Evolutionary conservation across 2,797 vertebrate genomes (phyloP).

Genomic region (Bovichtus variegatus): DNA sequence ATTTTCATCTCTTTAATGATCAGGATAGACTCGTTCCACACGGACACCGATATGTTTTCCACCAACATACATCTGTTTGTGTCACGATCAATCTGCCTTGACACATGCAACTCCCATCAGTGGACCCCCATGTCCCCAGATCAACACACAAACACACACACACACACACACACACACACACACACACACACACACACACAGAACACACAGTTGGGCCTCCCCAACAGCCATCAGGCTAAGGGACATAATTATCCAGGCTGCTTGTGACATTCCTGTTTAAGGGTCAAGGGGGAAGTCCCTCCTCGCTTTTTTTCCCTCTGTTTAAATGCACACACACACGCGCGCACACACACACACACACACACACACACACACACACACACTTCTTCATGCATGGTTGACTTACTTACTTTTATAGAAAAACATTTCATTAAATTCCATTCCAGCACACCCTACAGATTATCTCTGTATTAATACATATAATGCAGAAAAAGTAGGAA

Average conservation of each 20-base stretch:
- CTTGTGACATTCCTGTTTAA: constrained; percentile 84
- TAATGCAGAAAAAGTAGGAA: background rate
- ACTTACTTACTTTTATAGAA: background rate
- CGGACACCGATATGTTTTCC: constrained; percentile 68
- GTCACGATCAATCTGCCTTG: constrained; percentile 78
- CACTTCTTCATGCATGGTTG: constrained; percentile 3
- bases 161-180: too few species aligned
- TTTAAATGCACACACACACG: constrained; percentile 6
- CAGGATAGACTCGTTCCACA: constrained; percentile 56
- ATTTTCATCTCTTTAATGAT: constrained; percentile 78
- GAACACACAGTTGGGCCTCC: constrained; percentile 62
- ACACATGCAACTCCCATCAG: constrained; percentile 62
- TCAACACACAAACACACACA: constrained; percentile 4
- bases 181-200: too few species aligned
- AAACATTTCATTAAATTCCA: background rate
- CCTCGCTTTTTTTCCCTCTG: constrained; percentile 20
- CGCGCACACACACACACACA: constrained; percentile 1
- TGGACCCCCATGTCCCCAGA: background rate
- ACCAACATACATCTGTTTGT: constrained; percentile 80
- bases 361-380: constrained; percentile 11
- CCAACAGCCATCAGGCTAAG: constrained; percentile 63
- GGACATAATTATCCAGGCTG: constrained; percentile 83
- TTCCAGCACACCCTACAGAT: background rate
- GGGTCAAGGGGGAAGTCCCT: constrained; percentile 80
- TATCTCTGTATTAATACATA: background rate